Evolutionary conservation across 2,888 invertebrate genomes (phyloP), one percentile per base, ranked within the genome.

Genomic region (Cabera pusaria): DNA sequence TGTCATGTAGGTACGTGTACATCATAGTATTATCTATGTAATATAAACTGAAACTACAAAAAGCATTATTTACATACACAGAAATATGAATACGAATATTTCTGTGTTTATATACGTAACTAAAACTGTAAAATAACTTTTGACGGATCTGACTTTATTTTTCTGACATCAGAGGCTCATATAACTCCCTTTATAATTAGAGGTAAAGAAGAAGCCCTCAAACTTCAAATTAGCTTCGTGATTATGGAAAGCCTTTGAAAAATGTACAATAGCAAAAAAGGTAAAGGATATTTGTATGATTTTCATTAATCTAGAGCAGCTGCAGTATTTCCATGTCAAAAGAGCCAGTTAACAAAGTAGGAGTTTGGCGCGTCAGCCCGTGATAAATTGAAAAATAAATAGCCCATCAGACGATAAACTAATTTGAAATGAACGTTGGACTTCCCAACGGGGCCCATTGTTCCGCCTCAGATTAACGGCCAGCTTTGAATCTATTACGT

Each of bases 391-490:
- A 51, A 63, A 63, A 61, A 60, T 59, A 62, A 59, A 60, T 53
- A 63, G 52, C 44, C 47, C 44, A 33, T 47, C 45, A 49, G 47
- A 62, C 61, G 61, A 57, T 59, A 58, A 68, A 58, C 63, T 70
- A 64, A 72, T 73, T 72, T 64, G 48, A 64, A 68, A 70, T 66
- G 64, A 60, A 70, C 61, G 56, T 58, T 50, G 49, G 41, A 44
- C 41, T 50, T 47, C 56, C 69, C 67, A 49, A 43, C 51, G 71
- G 65, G 64, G 64, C 58, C 50, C 44, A 52, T 59, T 67, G 63
- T 68, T 63, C 52, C 65, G 52, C 52, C 68, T 63, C 69, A 60
- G 64, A 71, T 73, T 72, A 71, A 59, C 52, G 29, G 52, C 26
- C 27, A 38, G 50, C 43, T 55, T 51, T 56, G 56, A 59, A 60